phyloP scores from a whole-genome alignment of 2,888 invertebrate species.

The Drosophila atripex region DNA sequence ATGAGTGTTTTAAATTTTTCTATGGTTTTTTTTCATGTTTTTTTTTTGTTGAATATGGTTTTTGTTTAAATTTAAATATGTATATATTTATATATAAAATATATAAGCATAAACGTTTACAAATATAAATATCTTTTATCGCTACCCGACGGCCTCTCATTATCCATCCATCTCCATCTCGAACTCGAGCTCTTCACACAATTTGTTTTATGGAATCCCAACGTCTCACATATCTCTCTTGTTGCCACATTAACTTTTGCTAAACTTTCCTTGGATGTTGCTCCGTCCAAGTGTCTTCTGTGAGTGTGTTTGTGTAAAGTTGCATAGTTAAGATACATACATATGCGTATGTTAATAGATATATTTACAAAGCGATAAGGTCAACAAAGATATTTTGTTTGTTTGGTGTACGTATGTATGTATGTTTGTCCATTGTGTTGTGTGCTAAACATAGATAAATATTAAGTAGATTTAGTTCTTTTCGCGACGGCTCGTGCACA shows the following conservation, averaged over 20 bases:
- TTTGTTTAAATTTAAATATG: constrained; percentile 56
- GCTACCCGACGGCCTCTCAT: constrained; percentile 48
- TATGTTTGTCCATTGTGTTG: constrained; percentile 48
- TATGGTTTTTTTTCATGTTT: constrained; percentile 49
- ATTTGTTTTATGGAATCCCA: constrained; percentile 47
- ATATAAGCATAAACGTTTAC: constrained; percentile 74
- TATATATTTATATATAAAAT: constrained; percentile 65
- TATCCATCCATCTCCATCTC: constrained; percentile 24
- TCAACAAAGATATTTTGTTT: constrained; percentile 62
- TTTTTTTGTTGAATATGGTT: constrained; percentile 48
- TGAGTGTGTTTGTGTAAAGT: constrained; percentile 25
- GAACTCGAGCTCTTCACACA: constrained; percentile 35
- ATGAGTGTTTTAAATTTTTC: constrained; percentile 49
- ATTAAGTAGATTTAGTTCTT: constrained; percentile 62
- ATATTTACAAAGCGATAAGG: constrained; percentile 72
- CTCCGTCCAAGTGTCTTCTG: constrained; percentile 24
- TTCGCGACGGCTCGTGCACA: constrained; percentile 38
- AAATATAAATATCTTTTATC: constrained; percentile 73
- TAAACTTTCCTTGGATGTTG: constrained; percentile 48
- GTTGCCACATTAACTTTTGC: constrained; percentile 58
- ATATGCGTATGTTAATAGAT: constrained; percentile 47
- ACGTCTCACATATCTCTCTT: constrained; percentile 42
- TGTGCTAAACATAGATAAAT: constrained; percentile 53
- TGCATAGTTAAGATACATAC: constrained; percentile 45
- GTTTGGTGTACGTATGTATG: constrained; percentile 45